Base-by-base conservation (phyloP, 2,888 invertebrate species). In the Archips crataeganus region DNA sequence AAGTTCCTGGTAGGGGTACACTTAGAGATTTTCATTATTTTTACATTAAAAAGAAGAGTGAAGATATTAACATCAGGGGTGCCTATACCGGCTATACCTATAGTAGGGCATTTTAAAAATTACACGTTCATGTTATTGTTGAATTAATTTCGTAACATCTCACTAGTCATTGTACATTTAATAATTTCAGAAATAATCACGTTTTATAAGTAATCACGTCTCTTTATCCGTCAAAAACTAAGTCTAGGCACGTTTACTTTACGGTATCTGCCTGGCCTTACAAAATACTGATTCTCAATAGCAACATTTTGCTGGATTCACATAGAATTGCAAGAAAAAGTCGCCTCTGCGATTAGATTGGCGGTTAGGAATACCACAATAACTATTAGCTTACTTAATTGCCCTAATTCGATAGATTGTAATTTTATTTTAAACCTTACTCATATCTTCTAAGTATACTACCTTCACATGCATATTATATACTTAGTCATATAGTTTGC, bases 121-220 rank as follows among this genome's bases (percentile, higher is more conserved):
- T 39, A 39, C 49, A n/a, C 49, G n/a, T 49, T 3, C 49, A n/a
- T 11, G n/a, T 49, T 64, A 47, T 83, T 77, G 79, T 79, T 76
- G 75, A 57, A 45, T 63, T 39, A 61, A 65, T 66, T 74, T 74
- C 66, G 72, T 60, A 72, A 67, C 61, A 23, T 51, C 54, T 32
- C 39, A 15, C 54, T 47, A 59, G 62, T 36, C 54, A 57, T 42
- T 36, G 23, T 45, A 34, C 47, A 47, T 15, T 34, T 47, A 51
- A 51, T 64, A 67, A 54, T 66, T 62, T 47, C 63, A 65, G 47
- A 70, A 71, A 66, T 59, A n/a, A 75, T 66, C 67, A 70, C 71
- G 69, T 68, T 63, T 73, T 15, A 23, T 42, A 59, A 75, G 59
- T 64, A 45, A 71, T 67, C 67, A 71, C 61, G 54, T 71, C 71